Base-by-base conservation (phyloP, 2,888 invertebrate species). In the Caenorhabditis sulstoni region DNA sequence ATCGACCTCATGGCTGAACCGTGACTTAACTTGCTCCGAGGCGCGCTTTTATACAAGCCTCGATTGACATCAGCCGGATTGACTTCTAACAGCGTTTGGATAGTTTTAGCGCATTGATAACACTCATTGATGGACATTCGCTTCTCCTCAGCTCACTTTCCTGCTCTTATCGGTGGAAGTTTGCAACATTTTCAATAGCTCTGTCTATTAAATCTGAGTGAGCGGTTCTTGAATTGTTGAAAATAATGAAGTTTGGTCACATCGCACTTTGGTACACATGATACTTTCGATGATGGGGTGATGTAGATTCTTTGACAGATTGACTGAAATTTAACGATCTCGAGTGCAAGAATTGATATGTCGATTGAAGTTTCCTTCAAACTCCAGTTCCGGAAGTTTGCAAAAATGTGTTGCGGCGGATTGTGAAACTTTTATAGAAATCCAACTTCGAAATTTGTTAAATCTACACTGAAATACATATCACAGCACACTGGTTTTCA, bases 1-100 rank as follows among this genome's bases (percentile, higher is more conserved):
- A 74, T 68, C 53, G 79, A 68, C 66, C 61, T 78, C 78, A 78
- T 78, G 65, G 59, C 49, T 67, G 66, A 74, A 67, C 61, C 61
- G 14, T 75, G 66, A 22, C 12, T 59, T 20, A 29, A 47, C 53
- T 64, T 49, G 35, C 45, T 35, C 62, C 22, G 20, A 16, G 14
- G 20, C 4, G 45, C 7, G 39, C 49, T 61, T 74, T 47, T 66
- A 74, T 74, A 74, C 74, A 16, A 53, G 52, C 12, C 7, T n/a
- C 16, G 35, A 75, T 75, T 75, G 75, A 75, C 75, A 67, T 61
- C 59, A 62, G n/a, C 35, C 14, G 14, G 29, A 66, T 67, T 47
- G 62, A 67, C 75, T 75, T 61, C 55, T 39, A 22, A 22, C 39
- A 37, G 20, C 37, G 9, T 18, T 41, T 41, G 35, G 23, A 47